Evolutionary conservation across 2,888 invertebrate genomes (phyloP).

Genomic region (Mimachlamys varia): DNA sequence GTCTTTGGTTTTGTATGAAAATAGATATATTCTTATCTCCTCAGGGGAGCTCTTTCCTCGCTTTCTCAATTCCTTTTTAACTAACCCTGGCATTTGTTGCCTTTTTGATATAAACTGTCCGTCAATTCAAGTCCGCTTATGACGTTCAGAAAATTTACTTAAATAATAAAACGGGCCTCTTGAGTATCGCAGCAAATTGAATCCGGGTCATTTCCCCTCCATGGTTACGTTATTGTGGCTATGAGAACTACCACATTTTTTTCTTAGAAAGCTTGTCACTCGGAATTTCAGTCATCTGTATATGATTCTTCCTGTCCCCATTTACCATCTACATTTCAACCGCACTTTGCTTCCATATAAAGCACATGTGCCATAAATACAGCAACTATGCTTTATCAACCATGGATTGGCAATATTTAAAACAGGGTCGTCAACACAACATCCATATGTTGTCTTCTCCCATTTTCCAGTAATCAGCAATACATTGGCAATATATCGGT

Average conservation of each 20-base stretch:
- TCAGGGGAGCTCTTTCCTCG: neutral
- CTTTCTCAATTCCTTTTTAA: neutral
- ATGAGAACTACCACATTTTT: neutral
- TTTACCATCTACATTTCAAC: neutral
- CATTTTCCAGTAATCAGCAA: no score
- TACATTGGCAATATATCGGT: no score
- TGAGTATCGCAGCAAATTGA: neutral
- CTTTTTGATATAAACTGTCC: constrained; percentile 3
- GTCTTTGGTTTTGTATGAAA: neutral
- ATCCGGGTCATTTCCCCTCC: neutral
- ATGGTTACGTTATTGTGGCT: neutral
- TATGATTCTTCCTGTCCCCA: neutral
- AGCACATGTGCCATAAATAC: no score
- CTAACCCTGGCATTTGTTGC: neutral
- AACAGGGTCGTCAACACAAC: no score
- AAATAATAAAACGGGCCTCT: neutral
- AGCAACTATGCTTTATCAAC: no score
- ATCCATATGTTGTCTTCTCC: no score
- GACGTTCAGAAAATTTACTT: constrained; percentile 18
- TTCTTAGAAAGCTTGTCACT: neutral
- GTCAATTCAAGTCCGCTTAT: neutral
- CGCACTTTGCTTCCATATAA: neutral
- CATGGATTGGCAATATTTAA: no score
- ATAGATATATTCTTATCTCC: neutral
- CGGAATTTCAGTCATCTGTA: neutral